phyloP scores from a whole-genome alignment of 2,888 invertebrate species.

The Pachliopta kotzebuea region DNA sequence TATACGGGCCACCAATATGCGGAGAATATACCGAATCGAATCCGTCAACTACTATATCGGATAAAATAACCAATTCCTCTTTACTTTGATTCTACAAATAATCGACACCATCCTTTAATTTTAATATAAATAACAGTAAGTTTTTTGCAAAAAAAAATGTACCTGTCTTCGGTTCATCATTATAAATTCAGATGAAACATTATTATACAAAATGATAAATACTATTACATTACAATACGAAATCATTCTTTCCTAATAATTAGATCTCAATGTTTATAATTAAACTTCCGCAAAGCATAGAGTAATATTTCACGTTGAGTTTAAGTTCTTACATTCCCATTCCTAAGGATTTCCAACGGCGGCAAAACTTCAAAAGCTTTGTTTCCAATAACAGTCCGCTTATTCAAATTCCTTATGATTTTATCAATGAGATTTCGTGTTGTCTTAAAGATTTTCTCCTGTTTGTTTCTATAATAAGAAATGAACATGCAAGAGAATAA shows the following conservation, averaged over 20 bases:
- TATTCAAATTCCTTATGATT: constrained; percentile 41
- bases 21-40: constrained; percentile 55
- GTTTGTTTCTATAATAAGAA: constrained; percentile 38
- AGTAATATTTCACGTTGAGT: background rate
- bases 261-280: background rate
- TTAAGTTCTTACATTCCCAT: constrained; percentile 39
- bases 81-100: constrained; percentile 6
- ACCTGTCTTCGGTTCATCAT: background rate
- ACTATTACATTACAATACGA: background rate
- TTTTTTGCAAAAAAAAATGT: too few species aligned
- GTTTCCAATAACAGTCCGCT: constrained; percentile 37
- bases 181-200: too few species aligned
- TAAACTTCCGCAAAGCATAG: background rate
- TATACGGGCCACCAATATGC: constrained; percentile 54
- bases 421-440: constrained; percentile 35
- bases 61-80: constrained; percentile 5
- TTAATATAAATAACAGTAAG: too few species aligned
- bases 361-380: constrained; percentile 37
- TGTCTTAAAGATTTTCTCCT: constrained; percentile 42
- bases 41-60: constrained; percentile 46
- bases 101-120: background rate
- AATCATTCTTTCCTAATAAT: background rate
- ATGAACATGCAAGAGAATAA: background rate
- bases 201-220: too few species aligned
- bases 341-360: constrained; percentile 41